phyloP scores from a whole-genome alignment of 2,113 vertebrate species.

The Actinemys pallida region DNA sequence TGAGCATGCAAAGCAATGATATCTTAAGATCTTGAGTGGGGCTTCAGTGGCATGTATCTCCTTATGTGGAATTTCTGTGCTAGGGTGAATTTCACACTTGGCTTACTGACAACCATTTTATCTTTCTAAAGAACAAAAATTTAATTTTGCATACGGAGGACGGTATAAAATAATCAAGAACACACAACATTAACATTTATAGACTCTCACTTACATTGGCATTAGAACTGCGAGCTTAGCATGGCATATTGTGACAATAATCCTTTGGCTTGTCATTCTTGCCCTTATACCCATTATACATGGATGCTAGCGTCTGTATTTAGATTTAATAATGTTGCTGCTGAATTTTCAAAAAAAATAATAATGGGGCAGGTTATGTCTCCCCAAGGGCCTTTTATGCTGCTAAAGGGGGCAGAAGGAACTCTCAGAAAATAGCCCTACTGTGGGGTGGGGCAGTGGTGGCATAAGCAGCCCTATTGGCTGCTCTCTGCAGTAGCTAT shows the following conservation, averaged over 20 bases:
- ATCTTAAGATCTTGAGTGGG: neutral
- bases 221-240: neutral
- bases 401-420: neutral
- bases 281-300: neutral
- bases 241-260: neutral
- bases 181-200: constrained; percentile 30
- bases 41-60: neutral
- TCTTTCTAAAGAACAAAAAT: neutral
- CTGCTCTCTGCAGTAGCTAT: constrained; percentile 50
- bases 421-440: constrained; percentile 23
- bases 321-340: constrained; percentile 10
- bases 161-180: constrained; percentile 11
- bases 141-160: neutral
- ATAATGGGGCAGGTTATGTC: constrained; percentile 4
- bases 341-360: constrained; percentile 2
- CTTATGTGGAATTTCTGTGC: neutral
- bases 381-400: neutral
- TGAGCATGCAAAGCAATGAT: neutral
- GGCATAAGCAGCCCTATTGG: constrained; percentile 56
- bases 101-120: neutral
- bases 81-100: neutral
- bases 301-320: neutral
- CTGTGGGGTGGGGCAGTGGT: neutral
- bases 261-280: accelerated
- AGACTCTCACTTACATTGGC: neutral